Evolutionary conservation across 2,888 invertebrate genomes (phyloP).

Genomic region (Caenorhabditis imperialis): DNA sequence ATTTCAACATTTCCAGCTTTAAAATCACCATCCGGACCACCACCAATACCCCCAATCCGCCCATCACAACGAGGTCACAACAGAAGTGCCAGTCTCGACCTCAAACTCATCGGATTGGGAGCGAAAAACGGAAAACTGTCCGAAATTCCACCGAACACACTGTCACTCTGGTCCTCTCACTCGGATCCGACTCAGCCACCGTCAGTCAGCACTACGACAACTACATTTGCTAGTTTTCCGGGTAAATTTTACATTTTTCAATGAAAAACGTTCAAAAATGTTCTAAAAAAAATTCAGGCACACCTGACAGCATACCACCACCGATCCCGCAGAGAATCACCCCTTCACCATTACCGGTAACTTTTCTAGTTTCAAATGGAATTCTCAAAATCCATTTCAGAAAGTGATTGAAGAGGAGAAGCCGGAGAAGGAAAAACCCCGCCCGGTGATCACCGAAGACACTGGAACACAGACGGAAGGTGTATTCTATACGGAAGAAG

Average conservation of each 20-base stretch:
- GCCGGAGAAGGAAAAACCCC: conserved; percentile 12
- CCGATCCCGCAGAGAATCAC: conserved; percentile 57
- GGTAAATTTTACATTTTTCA: not conserved
- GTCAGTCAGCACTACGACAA: conserved; percentile 21
- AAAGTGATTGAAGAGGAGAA: conserved; percentile 32
- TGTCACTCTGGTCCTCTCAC: conserved; percentile 34
- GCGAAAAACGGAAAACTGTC: conserved; percentile 2
- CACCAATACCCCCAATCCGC: conserved; percentile 75
- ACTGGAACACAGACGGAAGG: conserved; percentile 24
- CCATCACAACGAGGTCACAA: conserved; percentile 70
- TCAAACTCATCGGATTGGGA: conserved; percentile 60
- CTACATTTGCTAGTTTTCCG: conserved; percentile 42
- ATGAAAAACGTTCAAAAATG: not conserved
- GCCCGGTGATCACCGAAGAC: not conserved
- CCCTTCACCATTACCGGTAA: conserved; percentile 46
- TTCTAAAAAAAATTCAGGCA: conserved; percentile 10
- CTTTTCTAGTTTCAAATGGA: conserved; percentile 2
- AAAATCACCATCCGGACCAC: conserved; percentile 72
- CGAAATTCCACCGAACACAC: conserved; percentile 15
- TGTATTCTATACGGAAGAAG: conserved; percentile 33
- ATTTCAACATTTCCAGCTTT: no score
- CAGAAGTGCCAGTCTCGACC: conserved; percentile 73
- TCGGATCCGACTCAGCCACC: conserved; percentile 25
- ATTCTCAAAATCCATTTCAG: conserved; percentile 8
- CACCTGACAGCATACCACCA: conserved; percentile 52